Conservation (phyloP, 2,888 invertebrate genomes). For the Gasteruption jaculator region DNA sequence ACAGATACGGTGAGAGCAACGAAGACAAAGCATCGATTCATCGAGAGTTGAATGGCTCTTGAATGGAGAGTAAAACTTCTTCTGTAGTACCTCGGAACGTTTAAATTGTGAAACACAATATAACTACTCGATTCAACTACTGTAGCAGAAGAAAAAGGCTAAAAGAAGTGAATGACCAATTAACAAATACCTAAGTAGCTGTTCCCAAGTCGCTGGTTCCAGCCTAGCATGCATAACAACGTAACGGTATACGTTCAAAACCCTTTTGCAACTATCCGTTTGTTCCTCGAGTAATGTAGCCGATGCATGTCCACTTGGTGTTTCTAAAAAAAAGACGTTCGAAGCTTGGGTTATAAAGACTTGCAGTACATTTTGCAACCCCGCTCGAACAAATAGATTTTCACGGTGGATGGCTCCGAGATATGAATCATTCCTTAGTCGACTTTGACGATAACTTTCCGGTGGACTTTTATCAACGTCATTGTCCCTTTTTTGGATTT, state of each 20-base stretch:
- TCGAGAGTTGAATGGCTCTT: too few relatives aligned
- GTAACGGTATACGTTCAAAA: slow-evolving; percentile 91
- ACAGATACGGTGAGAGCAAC: too few relatives aligned
- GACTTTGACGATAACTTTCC: slow-evolving; percentile 46
- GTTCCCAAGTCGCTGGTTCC: slow-evolving; percentile 87
- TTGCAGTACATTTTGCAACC: slow-evolving; percentile 79
- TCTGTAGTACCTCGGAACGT: too few relatives aligned
- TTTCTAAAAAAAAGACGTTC: slow-evolving; percentile 82
- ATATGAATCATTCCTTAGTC: slow-evolving; percentile 80
- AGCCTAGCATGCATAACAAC: slow-evolving; percentile 96
- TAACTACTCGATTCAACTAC: too few relatives aligned
- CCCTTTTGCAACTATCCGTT: slow-evolving; percentile 93
- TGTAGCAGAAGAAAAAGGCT: too few relatives aligned
- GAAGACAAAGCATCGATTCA: too few relatives aligned
- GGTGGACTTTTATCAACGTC: slow-evolving; percentile 44
- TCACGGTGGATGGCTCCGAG: slow-evolving; percentile 78
- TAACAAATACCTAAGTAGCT: slow-evolving; percentile 40
- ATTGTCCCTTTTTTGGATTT: slow-evolving; percentile 37
- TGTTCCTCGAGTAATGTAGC: slow-evolving; percentile 81
- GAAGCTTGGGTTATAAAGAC: slow-evolving; percentile 93
- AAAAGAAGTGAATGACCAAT: background rate
- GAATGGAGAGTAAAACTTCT: too few relatives aligned
- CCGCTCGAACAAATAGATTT: slow-evolving; percentile 75
- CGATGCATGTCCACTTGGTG: slow-evolving; percentile 52
- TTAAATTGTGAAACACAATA: too few relatives aligned